phyloP scores from a whole-genome alignment of 2,888 invertebrate species.

The Galerucella nymphaeae region DNA sequence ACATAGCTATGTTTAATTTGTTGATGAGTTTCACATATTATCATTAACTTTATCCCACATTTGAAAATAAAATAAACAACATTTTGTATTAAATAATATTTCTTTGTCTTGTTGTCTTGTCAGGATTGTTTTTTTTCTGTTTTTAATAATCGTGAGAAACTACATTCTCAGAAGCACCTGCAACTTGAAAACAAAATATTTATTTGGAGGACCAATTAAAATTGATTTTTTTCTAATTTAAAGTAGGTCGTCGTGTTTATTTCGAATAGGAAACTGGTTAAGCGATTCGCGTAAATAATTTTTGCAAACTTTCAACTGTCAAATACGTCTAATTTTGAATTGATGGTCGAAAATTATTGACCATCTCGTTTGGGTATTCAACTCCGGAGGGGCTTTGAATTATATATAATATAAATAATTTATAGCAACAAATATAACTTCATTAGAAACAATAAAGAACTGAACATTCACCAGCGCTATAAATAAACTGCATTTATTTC shows the following conservation, averaged over 20 bases:
- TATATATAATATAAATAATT: too few relatives aligned
- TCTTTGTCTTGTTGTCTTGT: not conserved
- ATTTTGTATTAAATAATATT: not conserved
- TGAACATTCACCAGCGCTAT: too few relatives aligned
- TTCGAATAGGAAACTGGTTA: not conserved
- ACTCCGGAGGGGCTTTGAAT: too few relatives aligned
- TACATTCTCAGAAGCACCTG: constrained; percentile 15
- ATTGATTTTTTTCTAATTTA: not conserved
- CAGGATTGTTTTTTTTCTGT: not conserved
- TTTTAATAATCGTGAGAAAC: constrained; percentile 7
- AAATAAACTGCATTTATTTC: too few relatives aligned
- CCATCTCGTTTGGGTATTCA: too few relatives aligned
- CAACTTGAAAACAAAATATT: not conserved
- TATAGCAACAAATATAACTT: too few relatives aligned
- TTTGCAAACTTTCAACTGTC: constrained; percentile 16
- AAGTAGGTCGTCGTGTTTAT: constrained; percentile 1
- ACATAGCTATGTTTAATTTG: not conserved
- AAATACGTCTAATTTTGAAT: not conserved
- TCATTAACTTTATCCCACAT: not conserved
- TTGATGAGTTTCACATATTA: not conserved
- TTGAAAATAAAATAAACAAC: not conserved
- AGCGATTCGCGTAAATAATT: not conserved
- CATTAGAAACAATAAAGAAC: too few relatives aligned
- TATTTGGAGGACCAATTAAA: not conserved
- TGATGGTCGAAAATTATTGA: too few relatives aligned